Evolutionary conservation across 2,113 vertebrate genomes (phyloP), one percentile per base, ranked within the genome.

Genomic region (Bungarus multicinctus): DNA sequence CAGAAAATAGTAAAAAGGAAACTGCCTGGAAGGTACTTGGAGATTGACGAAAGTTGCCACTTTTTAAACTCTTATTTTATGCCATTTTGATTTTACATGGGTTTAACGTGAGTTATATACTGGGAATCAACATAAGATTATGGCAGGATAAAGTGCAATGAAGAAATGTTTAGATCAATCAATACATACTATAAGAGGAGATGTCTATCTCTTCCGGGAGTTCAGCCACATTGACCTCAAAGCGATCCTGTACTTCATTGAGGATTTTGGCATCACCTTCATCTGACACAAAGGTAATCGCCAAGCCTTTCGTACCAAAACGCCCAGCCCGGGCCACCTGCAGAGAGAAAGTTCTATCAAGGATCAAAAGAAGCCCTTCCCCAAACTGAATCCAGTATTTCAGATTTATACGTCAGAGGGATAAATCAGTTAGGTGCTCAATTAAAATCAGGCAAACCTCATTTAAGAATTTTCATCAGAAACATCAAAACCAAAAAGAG

Each of bases 171-270:
- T 81, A 39, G 43, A 81, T 39, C 22, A 39, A 88, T 22, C 45
- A 52, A 89, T 60, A 96, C 98, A 97, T 92, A 98, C 98, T 98
- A 96, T 98, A 98, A 55, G 98, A 98, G 30, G 98, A 98, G 96
- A 98, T 98, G 95, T 98, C 98, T 25, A 98, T 98, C 96, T 98
- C 98, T 7, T 98, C 98, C 0, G 98, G 98, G 91, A 98, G 97
- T 81, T 98, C 97, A 5, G 97, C 98, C 93, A 98, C 98, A 93
- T 98, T 98, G 85, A 98, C 98, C 93, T 98, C 98, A 50, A 98
- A 98, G 45, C 98, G 97, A 95, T 98, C 98, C 97, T 98, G 98
- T 55, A 98, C 98, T 0, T 98, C 98, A 22, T 98, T 98, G 30
- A 98, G 98, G 12, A 98, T 98, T 93, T 98, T 98, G 89, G 98